Conservation (phyloP, 2,888 invertebrate species). For the Metalampra italica region DNA sequence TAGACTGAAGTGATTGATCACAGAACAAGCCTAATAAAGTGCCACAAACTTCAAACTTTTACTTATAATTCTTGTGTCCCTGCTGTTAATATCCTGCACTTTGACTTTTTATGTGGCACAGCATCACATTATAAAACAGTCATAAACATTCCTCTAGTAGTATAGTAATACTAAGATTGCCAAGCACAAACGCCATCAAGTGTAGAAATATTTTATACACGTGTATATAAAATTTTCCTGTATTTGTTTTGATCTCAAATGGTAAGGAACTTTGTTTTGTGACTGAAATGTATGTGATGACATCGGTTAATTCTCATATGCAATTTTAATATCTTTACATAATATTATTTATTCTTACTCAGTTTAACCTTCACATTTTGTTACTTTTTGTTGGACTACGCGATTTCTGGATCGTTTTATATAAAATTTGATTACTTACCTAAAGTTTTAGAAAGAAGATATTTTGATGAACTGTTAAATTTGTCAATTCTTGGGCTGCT, state of each 20-base stretch:
- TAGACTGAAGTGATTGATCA: conserved; percentile 12
- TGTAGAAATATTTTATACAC: not conserved
- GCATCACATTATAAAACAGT: not conserved
- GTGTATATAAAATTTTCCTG: conserved; percentile 11
- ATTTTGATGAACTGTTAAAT: conserved; percentile 18
- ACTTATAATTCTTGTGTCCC: not conserved
- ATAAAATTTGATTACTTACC: not conserved
- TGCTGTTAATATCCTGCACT: not conserved
- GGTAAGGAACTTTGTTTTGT: conserved; percentile 24
- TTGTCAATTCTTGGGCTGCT: conserved; percentile 71
- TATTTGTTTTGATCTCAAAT: conserved; percentile 49
- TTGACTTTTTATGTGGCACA: conserved; percentile 3
- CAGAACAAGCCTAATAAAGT: conserved; percentile 11
- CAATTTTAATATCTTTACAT: conserved; percentile 1
- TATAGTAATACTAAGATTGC: not conserved
- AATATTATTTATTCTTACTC: conserved; percentile 1
- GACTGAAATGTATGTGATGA: conserved; percentile 24
- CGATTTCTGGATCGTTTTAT: not conserved
- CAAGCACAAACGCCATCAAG: conserved; percentile 1
- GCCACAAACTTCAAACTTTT: conserved; percentile 4
- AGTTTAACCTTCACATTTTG: conserved; percentile 2
- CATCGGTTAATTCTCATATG: conserved; percentile 16
- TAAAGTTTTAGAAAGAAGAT: not conserved
- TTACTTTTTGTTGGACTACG: not conserved
- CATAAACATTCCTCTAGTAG: conserved; percentile 7